Percentiles rank a stretch among this genome's conserved stretches.
Conservation (phyloP, 2,888 invertebrate genomes). For the Euplexia lucipara region DNA sequence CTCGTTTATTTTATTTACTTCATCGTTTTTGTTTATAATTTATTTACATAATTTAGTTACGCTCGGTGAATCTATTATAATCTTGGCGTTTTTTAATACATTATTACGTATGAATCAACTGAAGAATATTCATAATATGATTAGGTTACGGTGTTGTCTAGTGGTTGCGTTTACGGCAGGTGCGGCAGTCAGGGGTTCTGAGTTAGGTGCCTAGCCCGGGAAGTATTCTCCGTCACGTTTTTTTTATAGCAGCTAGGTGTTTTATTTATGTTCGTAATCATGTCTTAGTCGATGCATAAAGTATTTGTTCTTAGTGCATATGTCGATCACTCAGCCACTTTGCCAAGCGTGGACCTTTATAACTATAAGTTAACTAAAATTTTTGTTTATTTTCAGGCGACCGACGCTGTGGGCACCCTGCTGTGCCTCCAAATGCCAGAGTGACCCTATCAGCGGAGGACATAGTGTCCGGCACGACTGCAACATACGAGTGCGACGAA, state of each 20-base stretch:
- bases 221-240: too few relatives aligned
- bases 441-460: constrained; percentile 92
- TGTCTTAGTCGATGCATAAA: too few relatives aligned
- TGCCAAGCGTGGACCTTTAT: too few relatives aligned
- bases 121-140: not conserved
- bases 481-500: constrained; percentile 96
- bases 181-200: too few relatives aligned
- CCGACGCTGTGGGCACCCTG: constrained; percentile 95
- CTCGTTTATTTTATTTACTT: constrained; percentile 3
- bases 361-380: not conserved
- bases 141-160: not conserved
- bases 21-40: constrained; percentile 4
- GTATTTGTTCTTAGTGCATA: too few relatives aligned
- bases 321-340: too few relatives aligned
- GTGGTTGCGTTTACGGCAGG: not conserved
- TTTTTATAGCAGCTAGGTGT: too few relatives aligned
- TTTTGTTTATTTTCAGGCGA: constrained; percentile 75
- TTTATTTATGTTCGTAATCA: too few relatives aligned
- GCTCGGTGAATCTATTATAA: constrained; percentile 6
- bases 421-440: constrained; percentile 95
- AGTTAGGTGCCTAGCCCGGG: too few relatives aligned
- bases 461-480: constrained; percentile 91
- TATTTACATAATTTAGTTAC: constrained; percentile 13
- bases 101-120: constrained; percentile 4
- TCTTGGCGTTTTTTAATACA: not conserved